Evolutionary conservation across 2,113 vertebrate species (phyloP).

Genomic region (Parus major): DNA sequence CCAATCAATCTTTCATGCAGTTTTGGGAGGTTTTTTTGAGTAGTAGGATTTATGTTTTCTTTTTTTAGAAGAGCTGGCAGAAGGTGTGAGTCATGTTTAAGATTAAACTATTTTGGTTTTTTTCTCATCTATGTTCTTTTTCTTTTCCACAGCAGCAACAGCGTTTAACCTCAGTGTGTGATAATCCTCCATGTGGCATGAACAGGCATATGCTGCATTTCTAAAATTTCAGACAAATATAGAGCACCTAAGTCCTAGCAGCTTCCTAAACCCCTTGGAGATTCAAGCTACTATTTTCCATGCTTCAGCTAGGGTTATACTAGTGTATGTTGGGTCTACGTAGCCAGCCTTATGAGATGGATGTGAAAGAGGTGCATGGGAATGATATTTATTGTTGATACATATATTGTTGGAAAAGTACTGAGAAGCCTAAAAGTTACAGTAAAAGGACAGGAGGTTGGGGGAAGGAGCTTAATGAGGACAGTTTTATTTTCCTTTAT

Average conservation of each 20-base stretch:
- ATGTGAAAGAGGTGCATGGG: background rate
- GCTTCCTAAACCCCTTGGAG: constrained; percentile 39
- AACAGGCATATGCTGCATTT: constrained; percentile 26
- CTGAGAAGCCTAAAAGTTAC: constrained; percentile 43
- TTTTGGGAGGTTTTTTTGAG: background rate
- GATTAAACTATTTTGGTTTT: background rate
- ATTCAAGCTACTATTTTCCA: constrained; percentile 51
- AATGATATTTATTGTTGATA: constrained; percentile 27
- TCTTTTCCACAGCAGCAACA: background rate
- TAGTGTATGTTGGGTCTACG: constrained; percentile 43
- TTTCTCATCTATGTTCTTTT: background rate
- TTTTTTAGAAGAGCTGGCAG: background rate
- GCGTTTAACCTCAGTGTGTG: background rate
- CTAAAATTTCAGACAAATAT: constrained; percentile 38
- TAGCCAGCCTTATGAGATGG: constrained; percentile 7
- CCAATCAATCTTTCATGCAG: background rate
- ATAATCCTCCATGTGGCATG: constrained; percentile 15
- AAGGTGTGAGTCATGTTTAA: background rate
- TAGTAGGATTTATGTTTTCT: background rate
- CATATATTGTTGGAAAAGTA: constrained; percentile 34
- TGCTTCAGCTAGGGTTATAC: constrained; percentile 53
- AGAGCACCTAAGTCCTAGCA: constrained; percentile 58
- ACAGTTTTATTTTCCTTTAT: constrained; percentile 7
- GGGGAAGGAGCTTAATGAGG: background rate
- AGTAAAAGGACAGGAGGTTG: constrained; percentile 26